phyloP scores from a whole-genome alignment of 2,888 invertebrate species.

The Plebejus melissa region DNA sequence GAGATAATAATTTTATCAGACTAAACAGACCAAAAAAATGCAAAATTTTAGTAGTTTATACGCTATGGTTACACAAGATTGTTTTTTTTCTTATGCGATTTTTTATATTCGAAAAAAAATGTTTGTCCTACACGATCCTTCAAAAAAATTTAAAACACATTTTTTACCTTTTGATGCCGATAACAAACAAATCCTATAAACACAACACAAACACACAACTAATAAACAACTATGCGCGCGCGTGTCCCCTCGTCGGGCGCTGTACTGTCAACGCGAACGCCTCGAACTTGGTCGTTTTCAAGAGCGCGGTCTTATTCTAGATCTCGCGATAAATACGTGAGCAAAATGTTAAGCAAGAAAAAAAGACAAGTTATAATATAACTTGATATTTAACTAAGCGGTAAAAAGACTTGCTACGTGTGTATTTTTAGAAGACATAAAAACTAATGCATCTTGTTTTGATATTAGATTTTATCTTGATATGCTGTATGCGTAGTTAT shows the following conservation, averaged over 20 bases:
- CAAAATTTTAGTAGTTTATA: too few relatives aligned
- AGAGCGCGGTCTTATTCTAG: constrained; percentile 41
- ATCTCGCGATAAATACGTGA: constrained; percentile 8
- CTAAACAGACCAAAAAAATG: too few relatives aligned
- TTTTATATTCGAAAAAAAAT: too few relatives aligned
- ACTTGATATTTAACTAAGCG: too few relatives aligned
- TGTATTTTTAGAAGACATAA: constrained; percentile 2
- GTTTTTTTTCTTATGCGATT: too few relatives aligned
- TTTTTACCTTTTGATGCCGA: constrained; percentile 11
- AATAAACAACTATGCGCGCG: constrained; percentile 29
- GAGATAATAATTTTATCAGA: too few relatives aligned
- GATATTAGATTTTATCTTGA: constrained; percentile 9
- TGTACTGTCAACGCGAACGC: constrained; percentile 35
- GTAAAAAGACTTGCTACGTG: background rate
- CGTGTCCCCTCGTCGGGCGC: constrained; percentile 31
- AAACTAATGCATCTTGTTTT: background rate
- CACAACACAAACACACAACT: constrained; percentile 21
- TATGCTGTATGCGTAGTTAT: background rate
- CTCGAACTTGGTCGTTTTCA: constrained; percentile 45
- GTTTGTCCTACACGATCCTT: background rate
- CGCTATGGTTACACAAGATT: too few relatives aligned
- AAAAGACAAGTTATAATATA: background rate
- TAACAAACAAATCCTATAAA: constrained; percentile 14
- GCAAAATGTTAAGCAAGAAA: background rate
- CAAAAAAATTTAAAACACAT: background rate